Conservation (phyloP, 2,113 vertebrate genomes). For the Eudorcas thomsonii region DNA sequence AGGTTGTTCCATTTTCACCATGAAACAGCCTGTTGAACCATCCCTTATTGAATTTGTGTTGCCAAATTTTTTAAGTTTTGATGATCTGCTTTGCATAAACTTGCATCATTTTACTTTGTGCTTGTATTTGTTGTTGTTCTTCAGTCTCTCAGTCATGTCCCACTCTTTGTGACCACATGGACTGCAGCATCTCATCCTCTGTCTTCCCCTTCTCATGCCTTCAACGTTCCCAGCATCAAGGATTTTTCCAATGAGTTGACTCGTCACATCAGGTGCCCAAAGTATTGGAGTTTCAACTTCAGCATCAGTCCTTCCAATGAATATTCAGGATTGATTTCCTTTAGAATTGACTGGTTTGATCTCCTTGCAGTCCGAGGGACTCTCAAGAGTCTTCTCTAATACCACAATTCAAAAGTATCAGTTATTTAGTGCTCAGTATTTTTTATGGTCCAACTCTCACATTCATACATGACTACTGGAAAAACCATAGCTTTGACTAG, state of each 20-base stretch:
- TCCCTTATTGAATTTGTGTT: not conserved
- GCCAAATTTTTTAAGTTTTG: not conserved
- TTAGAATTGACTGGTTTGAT: not conserved
- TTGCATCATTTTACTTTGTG: not conserved
- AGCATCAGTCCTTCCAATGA: not conserved
- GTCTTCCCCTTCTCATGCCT: not conserved
- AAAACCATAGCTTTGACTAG: not conserved
- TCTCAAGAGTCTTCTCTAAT: not conserved
- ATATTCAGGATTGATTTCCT: not conserved
- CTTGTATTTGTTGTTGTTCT: not conserved
- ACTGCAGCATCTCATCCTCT: not conserved
- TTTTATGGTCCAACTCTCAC: not conserved
- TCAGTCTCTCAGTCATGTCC: not conserved
- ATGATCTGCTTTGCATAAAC: not conserved
- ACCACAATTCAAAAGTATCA: not conserved
- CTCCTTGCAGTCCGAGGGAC: not conserved
- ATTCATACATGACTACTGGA: not conserved
- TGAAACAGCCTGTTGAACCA: not conserved
- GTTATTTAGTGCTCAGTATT: not conserved
- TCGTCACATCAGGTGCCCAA: not conserved
- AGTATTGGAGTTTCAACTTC: not conserved
- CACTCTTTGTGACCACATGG: not conserved
- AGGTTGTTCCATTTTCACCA: not conserved
- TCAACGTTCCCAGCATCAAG: not conserved
- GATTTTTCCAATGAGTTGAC: not conserved